Evolutionary conservation across 1,140 invertebrate genomes (phyloP).

Genomic region (Nebria ingens): DNA sequence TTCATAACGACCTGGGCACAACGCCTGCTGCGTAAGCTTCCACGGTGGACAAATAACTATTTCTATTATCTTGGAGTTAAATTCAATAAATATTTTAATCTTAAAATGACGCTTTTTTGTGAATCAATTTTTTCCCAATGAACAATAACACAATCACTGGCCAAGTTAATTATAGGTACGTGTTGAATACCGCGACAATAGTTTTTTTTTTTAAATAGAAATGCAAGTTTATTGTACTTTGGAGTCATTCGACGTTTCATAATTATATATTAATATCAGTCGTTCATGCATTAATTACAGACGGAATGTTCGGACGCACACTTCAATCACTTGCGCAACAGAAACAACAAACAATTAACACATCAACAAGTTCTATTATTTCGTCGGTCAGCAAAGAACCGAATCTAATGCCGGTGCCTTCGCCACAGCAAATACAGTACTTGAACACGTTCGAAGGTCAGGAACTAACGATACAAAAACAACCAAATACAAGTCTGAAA

Average conservation of each 20-base stretch:
- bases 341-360: slow-evolving; percentile 46
- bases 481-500: slow-evolving; percentile 82
- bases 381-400: slow-evolving; percentile 50
- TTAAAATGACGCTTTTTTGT: too few relatives aligned
- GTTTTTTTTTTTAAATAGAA: too few relatives aligned
- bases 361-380: slow-evolving; percentile 24
- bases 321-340: slow-evolving; percentile 68
- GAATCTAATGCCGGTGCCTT: slow-evolving; percentile 91
- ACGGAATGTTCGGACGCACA: slow-evolving; percentile 70
- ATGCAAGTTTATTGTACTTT: background rate
- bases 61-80: too few relatives aligned
- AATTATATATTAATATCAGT: slow-evolving; percentile 9
- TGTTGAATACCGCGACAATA: too few relatives aligned
- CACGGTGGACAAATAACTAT: too few relatives aligned
- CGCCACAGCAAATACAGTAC: slow-evolving; percentile 92
- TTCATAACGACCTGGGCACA: too few relatives aligned
- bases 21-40: too few relatives aligned
- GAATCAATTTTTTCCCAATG: too few relatives aligned
- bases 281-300: slow-evolving; percentile 39
- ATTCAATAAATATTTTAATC: too few relatives aligned
- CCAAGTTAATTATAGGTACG: too few relatives aligned
- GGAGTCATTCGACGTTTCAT: background rate
- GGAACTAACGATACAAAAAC: slow-evolving; percentile 93
- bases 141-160: too few relatives aligned
- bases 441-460: slow-evolving; percentile 92